Evolutionary conservation across 2,888 invertebrate genomes (phyloP), one percentile per base, ranked within the genome.

Genomic region (Chymomyza procnemis): DNA sequence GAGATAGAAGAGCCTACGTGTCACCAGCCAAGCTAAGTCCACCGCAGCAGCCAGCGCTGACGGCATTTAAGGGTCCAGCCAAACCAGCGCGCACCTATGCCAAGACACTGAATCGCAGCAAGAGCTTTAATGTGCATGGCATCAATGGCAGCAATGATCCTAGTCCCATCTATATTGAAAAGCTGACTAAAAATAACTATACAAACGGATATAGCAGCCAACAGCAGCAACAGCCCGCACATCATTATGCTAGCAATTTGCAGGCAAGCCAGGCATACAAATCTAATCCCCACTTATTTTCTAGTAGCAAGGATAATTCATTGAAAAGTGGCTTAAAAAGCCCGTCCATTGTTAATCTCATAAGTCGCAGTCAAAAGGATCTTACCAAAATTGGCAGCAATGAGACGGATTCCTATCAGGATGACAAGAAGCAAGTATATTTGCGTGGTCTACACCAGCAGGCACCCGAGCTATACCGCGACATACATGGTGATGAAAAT

Each of bases 41-140:
- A 9, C 60, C 54, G 47, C 30, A 69, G 63, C 41, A 67, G 12
- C 47, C 61, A 14, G 66, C 71, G 21, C 71, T 14, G 26, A 58
- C 62, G 50, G 18, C 19, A 16, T 50, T 19, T 12, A 16, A 50
- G 50, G 94, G 94, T 5, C 95, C 95, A 0, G 94, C 94, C 0
- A 96, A 96, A 88, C 96, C 96, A 8, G 96, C 95, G 41, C 92
- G 96, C 79, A 94, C 95, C 52, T 95, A 95, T 91, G 86, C 88
- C 12, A 95, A 95, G 88, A 94, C 95, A 21, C 91, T 96, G 52
- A 94, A 95, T 70, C 93, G 96, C 69, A 96, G 96, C 91, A 96
- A 96, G 91, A 96, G 96, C 90, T 96, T 96, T 92, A 96, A 96
- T 92, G 95, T 96, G 79, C 95, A 96, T 84, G 94, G 94, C 67